Conservation (phyloP, 2,888 invertebrate species). For the Polydrusus cervinus region DNA sequence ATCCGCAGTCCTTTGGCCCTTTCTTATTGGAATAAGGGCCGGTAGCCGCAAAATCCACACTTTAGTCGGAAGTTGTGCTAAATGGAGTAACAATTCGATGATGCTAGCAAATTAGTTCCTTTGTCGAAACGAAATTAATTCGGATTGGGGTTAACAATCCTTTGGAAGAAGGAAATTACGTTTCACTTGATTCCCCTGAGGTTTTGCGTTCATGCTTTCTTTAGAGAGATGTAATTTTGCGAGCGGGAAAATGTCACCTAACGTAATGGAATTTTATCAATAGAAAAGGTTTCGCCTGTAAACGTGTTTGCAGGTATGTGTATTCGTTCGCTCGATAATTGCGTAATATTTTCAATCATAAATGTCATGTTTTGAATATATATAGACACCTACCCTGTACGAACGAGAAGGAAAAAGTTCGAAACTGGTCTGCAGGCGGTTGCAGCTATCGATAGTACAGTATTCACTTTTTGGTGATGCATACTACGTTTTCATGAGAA, state of each 20-base stretch:
- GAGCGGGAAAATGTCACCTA: background rate
- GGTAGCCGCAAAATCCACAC: constrained; percentile 46
- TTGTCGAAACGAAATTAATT: constrained; percentile 51
- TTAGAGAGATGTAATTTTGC: background rate
- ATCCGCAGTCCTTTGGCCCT: constrained; percentile 32
- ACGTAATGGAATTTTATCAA: background rate
- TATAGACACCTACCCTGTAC: too few relatives aligned
- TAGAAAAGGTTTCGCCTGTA: too few relatives aligned
- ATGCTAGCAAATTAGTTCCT: constrained; percentile 53
- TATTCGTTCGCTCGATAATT: too few relatives aligned
- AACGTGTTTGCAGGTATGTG: too few relatives aligned
- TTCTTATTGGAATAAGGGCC: constrained; percentile 30
- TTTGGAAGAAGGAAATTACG: constrained; percentile 31
- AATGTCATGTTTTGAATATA: too few relatives aligned
- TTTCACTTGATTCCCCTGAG: constrained; percentile 24
- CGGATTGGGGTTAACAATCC: constrained; percentile 43
- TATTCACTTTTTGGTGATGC: too few relatives aligned
- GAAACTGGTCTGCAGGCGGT: too few relatives aligned
- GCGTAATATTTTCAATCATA: too few relatives aligned
- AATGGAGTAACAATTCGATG: constrained; percentile 53
- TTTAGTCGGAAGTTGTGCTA: constrained; percentile 46
- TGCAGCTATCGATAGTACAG: too few relatives aligned
- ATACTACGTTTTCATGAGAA: too few relatives aligned
- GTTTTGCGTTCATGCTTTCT: constrained; percentile 19
- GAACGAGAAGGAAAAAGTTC: too few relatives aligned